A percentile compares a stretch with the other conserved stretches of the same genome.
phyloP scores from a whole-genome alignment of 2,113 vertebrate genomes.

The Sakesphorus luctuosus region DNA sequence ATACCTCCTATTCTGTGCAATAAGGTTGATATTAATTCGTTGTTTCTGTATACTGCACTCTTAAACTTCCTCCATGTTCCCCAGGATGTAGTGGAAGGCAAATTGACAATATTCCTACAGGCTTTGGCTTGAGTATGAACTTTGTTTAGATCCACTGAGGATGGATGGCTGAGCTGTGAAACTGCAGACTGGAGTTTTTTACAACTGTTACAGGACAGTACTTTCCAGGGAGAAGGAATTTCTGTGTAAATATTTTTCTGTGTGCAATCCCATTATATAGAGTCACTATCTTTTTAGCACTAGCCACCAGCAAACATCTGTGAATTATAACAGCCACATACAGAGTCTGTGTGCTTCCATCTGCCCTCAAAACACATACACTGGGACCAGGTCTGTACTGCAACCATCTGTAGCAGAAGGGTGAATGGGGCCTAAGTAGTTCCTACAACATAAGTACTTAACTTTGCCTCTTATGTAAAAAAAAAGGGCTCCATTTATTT shows the following conservation, averaged over 20 bases:
- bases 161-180: not conserved
- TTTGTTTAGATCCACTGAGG: not conserved
- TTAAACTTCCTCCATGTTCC: not conserved
- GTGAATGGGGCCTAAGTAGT: not conserved
- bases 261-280: not conserved
- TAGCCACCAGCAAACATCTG: not conserved
- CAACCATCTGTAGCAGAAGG: not conserved
- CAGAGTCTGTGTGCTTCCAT: not conserved
- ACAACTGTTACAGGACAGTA: not conserved
- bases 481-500: not conserved
- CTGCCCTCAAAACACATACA: not conserved
- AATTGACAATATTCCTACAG: not conserved
- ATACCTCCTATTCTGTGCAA: not conserved
- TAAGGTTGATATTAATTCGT: not conserved
- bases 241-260: not conserved
- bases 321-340: not conserved
- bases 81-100: not conserved
- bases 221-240: not conserved
- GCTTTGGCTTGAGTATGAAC: not conserved
- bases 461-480: not conserved
- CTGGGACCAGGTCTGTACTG: not conserved
- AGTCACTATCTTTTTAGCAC: not conserved
- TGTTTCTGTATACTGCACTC: not conserved
- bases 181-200: not conserved
- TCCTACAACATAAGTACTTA: not conserved